These are phyloP conservation scores for Centropus bengalensis DNA, from an alignment of 2,113 vertebrate genomes.

Conservation along the genomic window DNA sequence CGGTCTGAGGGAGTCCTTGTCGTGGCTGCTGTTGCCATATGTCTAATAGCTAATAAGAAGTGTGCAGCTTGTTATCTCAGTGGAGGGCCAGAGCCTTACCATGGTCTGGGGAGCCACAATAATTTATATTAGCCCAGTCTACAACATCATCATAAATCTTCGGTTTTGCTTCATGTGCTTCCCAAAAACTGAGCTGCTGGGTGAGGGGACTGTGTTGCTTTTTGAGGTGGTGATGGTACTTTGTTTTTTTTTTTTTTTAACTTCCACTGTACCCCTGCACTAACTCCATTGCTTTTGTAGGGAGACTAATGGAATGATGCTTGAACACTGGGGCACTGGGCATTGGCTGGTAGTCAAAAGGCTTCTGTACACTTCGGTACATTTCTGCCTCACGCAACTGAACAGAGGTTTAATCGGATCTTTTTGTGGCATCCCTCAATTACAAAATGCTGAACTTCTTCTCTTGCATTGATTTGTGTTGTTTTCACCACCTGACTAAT, in stretches of 20 bases:
- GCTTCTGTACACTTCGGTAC: neutral
- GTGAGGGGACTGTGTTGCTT: accelerated
- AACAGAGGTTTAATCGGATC: conserved; percentile 20
- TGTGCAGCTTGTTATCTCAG: neutral
- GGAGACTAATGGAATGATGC: neutral
- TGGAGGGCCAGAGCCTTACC: neutral
- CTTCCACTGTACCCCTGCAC: neutral
- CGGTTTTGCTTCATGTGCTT: neutral
- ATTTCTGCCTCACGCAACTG: neutral
- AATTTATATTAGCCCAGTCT: neutral
- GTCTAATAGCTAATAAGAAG: neutral
- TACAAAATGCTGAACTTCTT: neutral
- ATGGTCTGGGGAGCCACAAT: accelerated
- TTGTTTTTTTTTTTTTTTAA: neutral
- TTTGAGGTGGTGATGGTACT: neutral
- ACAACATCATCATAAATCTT: neutral
- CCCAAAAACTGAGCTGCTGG: neutral
- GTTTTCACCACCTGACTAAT: conserved; percentile 47
- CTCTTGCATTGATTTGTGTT: neutral
- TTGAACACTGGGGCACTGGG: neutral
- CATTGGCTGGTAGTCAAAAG: neutral
- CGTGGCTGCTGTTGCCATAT: neutral
- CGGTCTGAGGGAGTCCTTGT: neutral
- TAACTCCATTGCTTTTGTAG: neutral
- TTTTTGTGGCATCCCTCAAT: neutral